Conservation (phyloP, 2,888 invertebrate species). For the Tricholauxania praeusta region DNA sequence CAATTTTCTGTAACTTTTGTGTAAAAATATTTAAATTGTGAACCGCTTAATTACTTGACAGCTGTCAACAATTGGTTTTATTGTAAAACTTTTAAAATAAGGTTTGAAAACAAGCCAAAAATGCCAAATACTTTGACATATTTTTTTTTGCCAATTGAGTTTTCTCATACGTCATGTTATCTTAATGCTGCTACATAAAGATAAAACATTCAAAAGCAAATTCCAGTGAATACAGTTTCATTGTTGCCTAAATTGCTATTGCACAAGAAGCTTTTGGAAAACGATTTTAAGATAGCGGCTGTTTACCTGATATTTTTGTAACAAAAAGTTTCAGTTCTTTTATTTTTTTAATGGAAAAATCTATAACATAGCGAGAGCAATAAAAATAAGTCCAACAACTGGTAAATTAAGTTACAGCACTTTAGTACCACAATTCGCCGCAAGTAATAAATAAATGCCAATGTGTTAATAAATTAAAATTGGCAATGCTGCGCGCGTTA, state of each 20-base stretch:
- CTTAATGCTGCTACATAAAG: background rate
- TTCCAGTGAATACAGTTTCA: background rate
- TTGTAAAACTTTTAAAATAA: too few relatives aligned
- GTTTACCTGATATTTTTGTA: background rate
- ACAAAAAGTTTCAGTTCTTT: too few relatives aligned
- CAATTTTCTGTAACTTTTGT: too few relatives aligned
- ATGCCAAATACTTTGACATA: too few relatives aligned
- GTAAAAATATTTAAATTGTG: too few relatives aligned
- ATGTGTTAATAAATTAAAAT: slow-evolving; percentile 6
- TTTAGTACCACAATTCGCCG: background rate
- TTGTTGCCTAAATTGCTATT: background rate
- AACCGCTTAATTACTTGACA: too few relatives aligned
- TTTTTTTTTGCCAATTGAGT: background rate
- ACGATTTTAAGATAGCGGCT: too few relatives aligned
- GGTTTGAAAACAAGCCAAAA: too few relatives aligned
- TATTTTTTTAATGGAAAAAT: background rate
- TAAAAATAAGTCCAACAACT: background rate
- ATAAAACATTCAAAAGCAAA: background rate
- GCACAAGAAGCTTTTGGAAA: too few relatives aligned
- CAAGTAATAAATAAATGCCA: slow-evolving; percentile 5
- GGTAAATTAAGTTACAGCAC: background rate
- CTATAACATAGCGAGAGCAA: background rate
- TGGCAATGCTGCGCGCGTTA: slow-evolving; percentile 13
- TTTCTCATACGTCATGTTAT: slow-evolving; percentile 5
- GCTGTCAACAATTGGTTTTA: too few relatives aligned